Base-by-base conservation (phyloP, 2,113 vertebrate genomes). In the Lophotis ruficrista region DNA sequence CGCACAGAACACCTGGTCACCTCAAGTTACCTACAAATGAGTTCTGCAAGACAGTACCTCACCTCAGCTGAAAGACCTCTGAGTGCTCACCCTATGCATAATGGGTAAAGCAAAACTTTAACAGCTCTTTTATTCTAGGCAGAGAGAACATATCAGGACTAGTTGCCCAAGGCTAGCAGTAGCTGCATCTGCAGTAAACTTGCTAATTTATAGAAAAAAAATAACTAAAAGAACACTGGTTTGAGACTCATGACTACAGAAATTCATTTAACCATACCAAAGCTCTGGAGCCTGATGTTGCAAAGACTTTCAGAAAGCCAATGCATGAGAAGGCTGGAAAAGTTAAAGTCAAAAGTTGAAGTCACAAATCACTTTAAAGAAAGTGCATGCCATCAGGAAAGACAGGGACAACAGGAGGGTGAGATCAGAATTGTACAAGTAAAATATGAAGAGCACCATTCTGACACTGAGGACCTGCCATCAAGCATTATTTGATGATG, bases 321-420 rank as follows among this genome's bases (percentile, higher is more conserved):
- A 4, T 4, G 6, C 1, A 21, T 1, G 3, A 12, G 35, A 80
- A 64, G 4, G 7, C 3, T 60, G 11, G 30, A 62, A 56, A 41
- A 89, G 5, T 33, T 53, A 2, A 37, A 70, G 13, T 23, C 10
- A 48, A 33, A 71, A 66, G 12, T 35, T 24, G 11, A 54, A 68
- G 14, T 31, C 30, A 82, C 5, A 33, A 65, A 9, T 18, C 25
- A 81, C 15, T 68, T 71, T 4, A 51, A 3, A 4, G n/a, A 15
- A 18, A 31, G 5, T 30, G 30, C 51, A 43, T 7, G 6, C 21
- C 27, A 61, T 2, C 20, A 66, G 17, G 41, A 72, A 3, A 60
- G 15, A 48, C 2, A 22, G 33, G n/a, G 19, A n/a, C 19, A 87
- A 56, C n/a, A 47, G 13, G 7, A 66, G 0, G 2, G 13, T 4